Evolutionary conservation across 2,797 vertebrate genomes (phyloP).

Genomic region (Gallirallus australis): DNA sequence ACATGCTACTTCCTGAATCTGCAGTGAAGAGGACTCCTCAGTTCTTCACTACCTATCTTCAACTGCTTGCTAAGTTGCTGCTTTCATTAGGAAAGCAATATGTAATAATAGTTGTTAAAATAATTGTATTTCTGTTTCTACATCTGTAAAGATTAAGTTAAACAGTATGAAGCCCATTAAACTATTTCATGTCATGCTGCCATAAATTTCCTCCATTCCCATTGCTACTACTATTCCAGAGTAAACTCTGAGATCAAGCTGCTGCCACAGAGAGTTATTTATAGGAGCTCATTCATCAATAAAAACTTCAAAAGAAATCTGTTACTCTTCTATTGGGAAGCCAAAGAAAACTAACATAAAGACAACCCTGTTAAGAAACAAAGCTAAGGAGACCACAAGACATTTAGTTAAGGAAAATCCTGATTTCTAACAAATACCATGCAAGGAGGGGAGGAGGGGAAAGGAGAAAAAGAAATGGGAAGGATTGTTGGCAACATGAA

Average conservation of each 20-base stretch:
- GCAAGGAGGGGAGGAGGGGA: not conserved
- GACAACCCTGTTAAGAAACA: conserved; percentile 75
- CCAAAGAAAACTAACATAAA: conserved; percentile 81
- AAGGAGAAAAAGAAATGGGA: not conserved
- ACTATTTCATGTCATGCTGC: conserved; percentile 73
- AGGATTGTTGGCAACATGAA: conserved; percentile 42
- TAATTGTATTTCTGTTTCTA: conserved; percentile 80
- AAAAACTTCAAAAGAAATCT: conserved; percentile 84
- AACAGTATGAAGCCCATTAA: conserved; percentile 79
- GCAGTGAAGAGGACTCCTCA: not conserved
- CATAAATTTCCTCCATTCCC: conserved; percentile 72
- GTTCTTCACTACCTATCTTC: conserved; percentile 17
- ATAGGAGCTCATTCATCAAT: conserved; percentile 84
- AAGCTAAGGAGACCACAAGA: conserved; percentile 71
- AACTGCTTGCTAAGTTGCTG: conserved; percentile 36
- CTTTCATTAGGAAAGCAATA: conserved; percentile 71
- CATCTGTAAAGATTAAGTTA: conserved; percentile 82
- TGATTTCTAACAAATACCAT: conserved; percentile 74
- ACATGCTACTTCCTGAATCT: not conserved
- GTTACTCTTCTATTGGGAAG: conserved; percentile 78
- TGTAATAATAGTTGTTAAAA: conserved; percentile 79
- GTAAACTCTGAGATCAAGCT: conserved; percentile 73
- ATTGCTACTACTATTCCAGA: conserved; percentile 77
- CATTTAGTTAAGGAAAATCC: conserved; percentile 64
- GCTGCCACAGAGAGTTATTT: conserved; percentile 80